Evolutionary conservation across 1,140 invertebrate genomes (phyloP).

Genomic region (Caligus rogercresseyi): DNA sequence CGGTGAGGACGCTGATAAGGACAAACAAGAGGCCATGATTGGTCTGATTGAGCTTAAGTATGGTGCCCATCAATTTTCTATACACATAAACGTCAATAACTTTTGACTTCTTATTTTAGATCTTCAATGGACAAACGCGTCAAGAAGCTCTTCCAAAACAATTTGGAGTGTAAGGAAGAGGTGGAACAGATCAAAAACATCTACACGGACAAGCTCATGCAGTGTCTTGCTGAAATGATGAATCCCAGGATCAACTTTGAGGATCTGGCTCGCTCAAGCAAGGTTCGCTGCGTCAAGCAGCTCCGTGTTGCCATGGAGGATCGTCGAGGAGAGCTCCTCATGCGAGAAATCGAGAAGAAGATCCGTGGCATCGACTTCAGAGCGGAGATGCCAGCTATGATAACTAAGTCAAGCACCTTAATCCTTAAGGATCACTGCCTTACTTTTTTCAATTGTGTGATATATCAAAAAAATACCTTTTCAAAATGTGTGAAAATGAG

Average conservation of each 20-base stretch:
- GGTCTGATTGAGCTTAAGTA: constrained; percentile 13
- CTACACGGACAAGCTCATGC: constrained; percentile 6
- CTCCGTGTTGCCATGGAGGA: constrained; percentile 9
- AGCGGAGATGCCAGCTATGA: background rate
- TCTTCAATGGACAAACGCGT: constrained; percentile 11
- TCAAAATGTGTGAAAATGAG: background rate
- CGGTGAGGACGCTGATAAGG: constrained; percentile 1
- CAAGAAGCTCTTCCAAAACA: background rate
- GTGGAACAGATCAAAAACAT: constrained; percentile 14
- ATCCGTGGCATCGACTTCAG: background rate
- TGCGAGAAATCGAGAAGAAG: constrained; percentile 12
- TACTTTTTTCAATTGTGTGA: background rate
- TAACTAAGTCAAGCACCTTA: background rate
- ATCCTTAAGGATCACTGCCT: background rate
- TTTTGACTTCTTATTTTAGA: too few relatives aligned
- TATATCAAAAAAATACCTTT: too few relatives aligned
- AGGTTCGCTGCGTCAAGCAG: background rate
- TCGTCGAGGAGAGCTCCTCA: constrained; percentile 6
- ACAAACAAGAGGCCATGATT: constrained; percentile 10
- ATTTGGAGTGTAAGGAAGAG: constrained; percentile 8
- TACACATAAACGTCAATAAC: too few relatives aligned
- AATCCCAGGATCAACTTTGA: constrained; percentile 2
- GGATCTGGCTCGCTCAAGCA: background rate
- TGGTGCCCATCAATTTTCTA: background rate
- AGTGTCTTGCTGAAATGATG: constrained; percentile 16